These are phyloP conservation scores for Cisticola juncidis DNA, from an alignment of 2,113 vertebrate genomes.

Conservation along the genomic window DNA sequence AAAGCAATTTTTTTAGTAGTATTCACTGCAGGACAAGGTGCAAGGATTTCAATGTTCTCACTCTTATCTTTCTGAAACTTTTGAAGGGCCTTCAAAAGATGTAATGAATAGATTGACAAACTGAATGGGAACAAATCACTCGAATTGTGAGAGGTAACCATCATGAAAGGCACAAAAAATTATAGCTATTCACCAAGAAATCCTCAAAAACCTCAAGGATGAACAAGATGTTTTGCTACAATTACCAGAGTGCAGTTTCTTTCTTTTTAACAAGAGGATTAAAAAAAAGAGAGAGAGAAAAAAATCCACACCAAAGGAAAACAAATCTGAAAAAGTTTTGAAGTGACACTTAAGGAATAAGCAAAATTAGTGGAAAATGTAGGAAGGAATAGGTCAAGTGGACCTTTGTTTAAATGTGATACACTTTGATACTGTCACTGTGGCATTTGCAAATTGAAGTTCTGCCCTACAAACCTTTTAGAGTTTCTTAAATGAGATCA, in stretches of 20 bases:
- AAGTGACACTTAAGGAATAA: background rate
- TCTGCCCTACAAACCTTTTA: background rate
- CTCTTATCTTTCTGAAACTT: background rate
- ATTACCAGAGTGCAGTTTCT: background rate
- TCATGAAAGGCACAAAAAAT: background rate
- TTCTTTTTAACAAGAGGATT: background rate
- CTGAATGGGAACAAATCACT: background rate
- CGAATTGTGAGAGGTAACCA: background rate
- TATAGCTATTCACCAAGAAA: background rate
- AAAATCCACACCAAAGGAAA: background rate
- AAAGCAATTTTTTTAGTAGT: background rate
- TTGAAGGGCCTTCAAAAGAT: background rate
- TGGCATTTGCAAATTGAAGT: background rate
- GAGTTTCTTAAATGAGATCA: background rate
- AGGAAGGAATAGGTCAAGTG: slow-evolving; percentile 15
- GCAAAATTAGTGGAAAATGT: background rate
- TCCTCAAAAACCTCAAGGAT: background rate
- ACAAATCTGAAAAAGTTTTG: background rate
- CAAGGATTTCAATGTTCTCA: background rate
- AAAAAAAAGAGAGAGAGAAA: background rate
- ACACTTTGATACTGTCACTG: background rate
- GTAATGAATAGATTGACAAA: background rate
- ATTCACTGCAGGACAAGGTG: background rate
- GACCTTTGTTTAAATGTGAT: background rate
- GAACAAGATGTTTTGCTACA: background rate